These are phyloP conservation scores for Neodiprion fabricii DNA, from an alignment of 1,140 invertebrate species.

Conservation along the genomic window DNA sequence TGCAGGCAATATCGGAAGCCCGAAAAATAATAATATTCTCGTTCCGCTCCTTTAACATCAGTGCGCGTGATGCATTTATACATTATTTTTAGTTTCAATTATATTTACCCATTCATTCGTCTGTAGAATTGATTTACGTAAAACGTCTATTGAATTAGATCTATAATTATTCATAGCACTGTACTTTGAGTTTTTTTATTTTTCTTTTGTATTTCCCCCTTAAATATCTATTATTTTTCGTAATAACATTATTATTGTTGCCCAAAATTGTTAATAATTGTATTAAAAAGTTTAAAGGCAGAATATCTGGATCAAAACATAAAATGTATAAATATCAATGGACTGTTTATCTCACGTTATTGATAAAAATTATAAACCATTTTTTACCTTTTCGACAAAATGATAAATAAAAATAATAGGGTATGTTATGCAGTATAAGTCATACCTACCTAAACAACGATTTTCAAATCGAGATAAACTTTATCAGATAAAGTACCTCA, in stretches of 20 bases:
- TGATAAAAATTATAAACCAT: not conserved
- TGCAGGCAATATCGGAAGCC: not conserved
- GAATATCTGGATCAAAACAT: not conserved
- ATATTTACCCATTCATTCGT: not conserved
- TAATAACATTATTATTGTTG: not conserved
- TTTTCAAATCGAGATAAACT: not conserved
- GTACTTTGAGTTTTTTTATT: not conserved
- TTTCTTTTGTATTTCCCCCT: not conserved
- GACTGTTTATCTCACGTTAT: not conserved
- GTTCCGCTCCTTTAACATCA: not conserved
- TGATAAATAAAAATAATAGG: not conserved
- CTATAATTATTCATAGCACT: not conserved
- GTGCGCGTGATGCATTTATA: not conserved
- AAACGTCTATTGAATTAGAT: not conserved
- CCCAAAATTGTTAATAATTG: not conserved
- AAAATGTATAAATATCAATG: not conserved
- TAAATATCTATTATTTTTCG: not conserved
- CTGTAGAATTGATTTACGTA: not conserved
- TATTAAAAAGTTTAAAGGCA: constrained; percentile 2
- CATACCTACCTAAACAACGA: not conserved
- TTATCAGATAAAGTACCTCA: not conserved
- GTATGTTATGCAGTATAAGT: not conserved
- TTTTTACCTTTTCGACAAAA: constrained; percentile 4
- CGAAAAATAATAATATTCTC: not conserved
- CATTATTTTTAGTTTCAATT: not conserved